A percentile compares a stretch with the other conserved stretches of the same genome.
Conservation (phyloP, 2,797 vertebrate species). For the Mus caroli region DNA sequence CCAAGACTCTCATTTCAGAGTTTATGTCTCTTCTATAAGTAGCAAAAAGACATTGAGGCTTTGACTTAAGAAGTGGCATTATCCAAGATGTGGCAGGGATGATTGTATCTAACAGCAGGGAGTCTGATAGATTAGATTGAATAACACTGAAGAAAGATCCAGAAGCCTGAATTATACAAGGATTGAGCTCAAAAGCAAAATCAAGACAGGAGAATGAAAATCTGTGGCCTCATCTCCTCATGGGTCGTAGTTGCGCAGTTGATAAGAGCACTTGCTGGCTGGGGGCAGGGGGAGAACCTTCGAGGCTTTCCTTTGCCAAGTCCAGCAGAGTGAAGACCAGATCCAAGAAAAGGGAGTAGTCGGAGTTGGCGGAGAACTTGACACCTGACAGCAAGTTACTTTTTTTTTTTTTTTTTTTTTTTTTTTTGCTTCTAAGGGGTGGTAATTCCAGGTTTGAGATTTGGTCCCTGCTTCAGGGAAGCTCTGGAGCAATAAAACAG, state of each 20-base stretch:
- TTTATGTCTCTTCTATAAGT: slow-evolving; percentile 16
- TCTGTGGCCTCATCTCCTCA: not conserved
- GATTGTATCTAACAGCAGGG: slow-evolving; percentile 43
- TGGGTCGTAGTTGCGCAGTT: not conserved
- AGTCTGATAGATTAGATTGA: slow-evolving; percentile 49
- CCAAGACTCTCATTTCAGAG: not conserved
- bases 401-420: no score
- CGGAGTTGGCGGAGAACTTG: not conserved
- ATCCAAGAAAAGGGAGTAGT: not conserved
- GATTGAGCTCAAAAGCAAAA: slow-evolving; percentile 39
- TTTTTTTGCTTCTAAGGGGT: no score
- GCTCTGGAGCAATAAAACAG: not conserved
- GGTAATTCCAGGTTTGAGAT: not conserved
- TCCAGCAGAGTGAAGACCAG: not conserved
- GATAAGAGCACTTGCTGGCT: not conserved
- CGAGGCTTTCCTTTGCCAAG: not conserved
- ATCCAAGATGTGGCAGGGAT: slow-evolving; percentile 16
- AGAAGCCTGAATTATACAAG: slow-evolving; percentile 13
- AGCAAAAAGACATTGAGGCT: slow-evolving; percentile 42
- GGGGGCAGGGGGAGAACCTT: not conserved
- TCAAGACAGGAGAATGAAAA: slow-evolving; percentile 48
- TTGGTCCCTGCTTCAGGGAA: not conserved
- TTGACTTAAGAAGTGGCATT: slow-evolving; percentile 45
- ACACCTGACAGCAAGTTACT: not conserved
- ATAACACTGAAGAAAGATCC: slow-evolving; percentile 48